A percentile compares a stretch with the other conserved stretches of the same genome.
Evolutionary conservation across 2,888 invertebrate genomes (phyloP).

Genomic region (Hofmannophila pseudospretella): DNA sequence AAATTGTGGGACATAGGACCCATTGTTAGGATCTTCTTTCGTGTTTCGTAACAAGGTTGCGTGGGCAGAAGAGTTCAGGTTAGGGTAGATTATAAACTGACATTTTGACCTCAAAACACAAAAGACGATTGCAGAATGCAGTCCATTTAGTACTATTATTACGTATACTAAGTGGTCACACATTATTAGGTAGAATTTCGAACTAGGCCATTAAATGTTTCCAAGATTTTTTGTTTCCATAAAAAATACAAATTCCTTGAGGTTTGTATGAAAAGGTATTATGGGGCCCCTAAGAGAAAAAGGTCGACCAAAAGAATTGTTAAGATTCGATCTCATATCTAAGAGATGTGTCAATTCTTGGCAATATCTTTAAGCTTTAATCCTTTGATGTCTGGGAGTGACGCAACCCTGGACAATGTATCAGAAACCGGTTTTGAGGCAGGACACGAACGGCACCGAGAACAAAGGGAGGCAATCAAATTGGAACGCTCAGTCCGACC

Average conservation of each 20-base stretch:
- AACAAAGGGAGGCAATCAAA: slow-evolving; percentile 22
- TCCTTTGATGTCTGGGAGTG: slow-evolving; percentile 15
- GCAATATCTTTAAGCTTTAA: neutral
- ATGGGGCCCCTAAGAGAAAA: too few species aligned
- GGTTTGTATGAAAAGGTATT: too few species aligned
- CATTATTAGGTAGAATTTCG: too few species aligned
- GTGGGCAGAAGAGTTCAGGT: slow-evolving; percentile 36
- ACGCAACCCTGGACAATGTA: slow-evolving; percentile 25
- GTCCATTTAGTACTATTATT: too few species aligned
- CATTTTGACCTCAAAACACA: too few species aligned
- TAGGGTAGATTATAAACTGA: slow-evolving; percentile 12
- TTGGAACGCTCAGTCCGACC: slow-evolving; percentile 5
- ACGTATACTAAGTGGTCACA: too few species aligned
- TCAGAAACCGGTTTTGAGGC: slow-evolving; percentile 5
- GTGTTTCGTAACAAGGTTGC: slow-evolving; percentile 48
- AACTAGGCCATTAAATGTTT: too few species aligned
- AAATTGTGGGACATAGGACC: slow-evolving; percentile 45
- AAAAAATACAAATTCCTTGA: too few species aligned
- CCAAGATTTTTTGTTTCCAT: too few species aligned
- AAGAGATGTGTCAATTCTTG: neutral
- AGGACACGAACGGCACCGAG: slow-evolving; percentile 26
- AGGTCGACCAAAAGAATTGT: too few species aligned
- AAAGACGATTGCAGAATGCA: too few species aligned
- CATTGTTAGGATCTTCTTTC: slow-evolving; percentile 48
- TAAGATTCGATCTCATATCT: too few species aligned